Evolutionary conservation across 2,888 invertebrate genomes (phyloP), one percentile per base, ranked within the genome.

Genomic region (Ennomos erosarius): DNA sequence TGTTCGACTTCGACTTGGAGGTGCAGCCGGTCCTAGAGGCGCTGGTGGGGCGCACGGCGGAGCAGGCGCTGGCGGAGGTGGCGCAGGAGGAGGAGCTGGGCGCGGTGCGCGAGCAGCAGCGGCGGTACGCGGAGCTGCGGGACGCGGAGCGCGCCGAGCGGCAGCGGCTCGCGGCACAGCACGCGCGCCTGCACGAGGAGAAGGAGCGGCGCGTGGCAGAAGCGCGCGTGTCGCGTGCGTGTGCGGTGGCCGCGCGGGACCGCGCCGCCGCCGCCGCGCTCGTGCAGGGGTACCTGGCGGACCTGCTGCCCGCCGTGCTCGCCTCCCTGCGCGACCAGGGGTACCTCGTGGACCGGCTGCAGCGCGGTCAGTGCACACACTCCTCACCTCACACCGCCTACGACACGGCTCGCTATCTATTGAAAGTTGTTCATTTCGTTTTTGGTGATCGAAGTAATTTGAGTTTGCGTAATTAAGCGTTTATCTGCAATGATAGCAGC

Each of bases 71-170:
- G 71, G 94, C 96, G 10, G 98, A 99, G 86, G 97, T 98, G 38
- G 94, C 98, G 71, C 98, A 98, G 83, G 98, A 99, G 83, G 98
- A 98, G 86, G 98, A 99, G 87, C 90, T 98, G 69, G 95, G 96
- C 5, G 94, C 96, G 33, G 90, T 98, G 68, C 93, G 96, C 59
- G 95, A 96, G 77, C 97, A 98, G 80, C 97, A 96, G 84, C 93
- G 88, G 79, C 95, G 81, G 88, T 95, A 78, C 96, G 65, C 75
- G 65, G 92, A 92, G 82, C 90, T 96, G 66, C 94, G 97, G 53
- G 96, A 96, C 73, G 95, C 96, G 11, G 98, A 98, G 85, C 94
- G 96, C 63, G 96, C 96, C 1, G 98, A 98, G 85, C 92, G 96
- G 54, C 95, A 95, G 71, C 94, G 98, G 63, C 93, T 98, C 97